A percentile compares a stretch with the other conserved stretches of the same genome.
Conservation (phyloP, 2,888 invertebrate genomes). For the Hybos culiciformis region DNA sequence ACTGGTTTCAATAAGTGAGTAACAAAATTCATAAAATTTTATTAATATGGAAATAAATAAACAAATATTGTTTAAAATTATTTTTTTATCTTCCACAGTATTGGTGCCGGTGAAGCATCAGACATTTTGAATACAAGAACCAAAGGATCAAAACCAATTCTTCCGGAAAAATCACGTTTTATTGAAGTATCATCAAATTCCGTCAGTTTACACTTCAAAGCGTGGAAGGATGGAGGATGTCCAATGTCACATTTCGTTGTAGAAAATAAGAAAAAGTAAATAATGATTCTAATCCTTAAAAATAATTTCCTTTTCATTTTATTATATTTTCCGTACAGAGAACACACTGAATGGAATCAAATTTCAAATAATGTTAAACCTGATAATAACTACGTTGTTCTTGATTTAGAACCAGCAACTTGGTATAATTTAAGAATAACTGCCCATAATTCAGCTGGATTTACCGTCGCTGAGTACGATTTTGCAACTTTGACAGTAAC, state of each 20-base stretch:
- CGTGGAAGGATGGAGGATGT: slow-evolving; percentile 92
- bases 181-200: slow-evolving; percentile 89
- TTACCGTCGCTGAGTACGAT: slow-evolving; percentile 88
- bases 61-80: neutral
- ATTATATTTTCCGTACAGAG: slow-evolving; percentile 37
- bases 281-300: slow-evolving; percentile 13
- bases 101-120: slow-evolving; percentile 84
- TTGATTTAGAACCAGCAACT: slow-evolving; percentile 83
- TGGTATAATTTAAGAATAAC: slow-evolving; percentile 89
- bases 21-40: neutral
- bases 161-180: slow-evolving; percentile 80
- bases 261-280: slow-evolving; percentile 82
- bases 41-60: neutral
- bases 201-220: slow-evolving; percentile 77
- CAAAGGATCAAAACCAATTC: slow-evolving; percentile 84
- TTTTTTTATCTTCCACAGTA: slow-evolving; percentile 39
- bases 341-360: slow-evolving; percentile 82
- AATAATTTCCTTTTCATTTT: slow-evolving; percentile 3
- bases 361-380: slow-evolving; percentile 88
- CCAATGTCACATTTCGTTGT: slow-evolving; percentile 92
- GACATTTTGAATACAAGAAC: slow-evolving; percentile 81
- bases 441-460: slow-evolving; percentile 90
- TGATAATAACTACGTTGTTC: slow-evolving; percentile 76
- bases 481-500: slow-evolving; percentile 88
- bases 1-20: slow-evolving; percentile 80